Conservation (phyloP, 2,113 vertebrate genomes). For the Malurus alboscapulatus region DNA sequence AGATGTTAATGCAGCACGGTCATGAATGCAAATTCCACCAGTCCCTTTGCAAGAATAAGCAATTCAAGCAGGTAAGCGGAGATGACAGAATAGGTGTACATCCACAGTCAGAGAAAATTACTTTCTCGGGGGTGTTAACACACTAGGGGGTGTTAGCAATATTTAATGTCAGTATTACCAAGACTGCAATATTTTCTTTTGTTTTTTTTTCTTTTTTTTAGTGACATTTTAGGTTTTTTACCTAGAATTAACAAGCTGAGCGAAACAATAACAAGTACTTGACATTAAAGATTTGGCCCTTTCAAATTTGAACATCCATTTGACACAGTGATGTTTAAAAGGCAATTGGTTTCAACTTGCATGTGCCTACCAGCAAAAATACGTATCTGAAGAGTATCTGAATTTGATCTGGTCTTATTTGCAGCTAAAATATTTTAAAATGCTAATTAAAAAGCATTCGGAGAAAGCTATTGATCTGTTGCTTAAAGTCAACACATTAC, state of each 20-base stretch:
- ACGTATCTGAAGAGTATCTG: neutral
- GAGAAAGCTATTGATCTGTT: neutral
- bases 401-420: neutral
- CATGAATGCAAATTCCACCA: neutral
- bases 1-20: neutral
- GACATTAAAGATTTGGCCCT: neutral
- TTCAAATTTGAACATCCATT: neutral
- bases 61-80: neutral
- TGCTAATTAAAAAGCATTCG: neutral
- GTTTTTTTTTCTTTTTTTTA: neutral
- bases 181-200: neutral
- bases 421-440: neutral
- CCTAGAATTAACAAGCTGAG: neutral
- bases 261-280: neutral
- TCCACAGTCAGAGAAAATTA: neutral
- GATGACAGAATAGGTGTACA: neutral
- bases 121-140: neutral
- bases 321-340: neutral
- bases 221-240: neutral
- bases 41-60: neutral
- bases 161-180: neutral
- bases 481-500: neutral
- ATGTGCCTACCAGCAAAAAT: neutral
- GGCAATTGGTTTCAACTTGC: neutral
- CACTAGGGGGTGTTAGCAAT: neutral